A percentile compares a stretch with the other conserved stretches of the same genome.
These are phyloP conservation scores for Elaeidobius kamerunicus DNA, from an alignment of 2,888 invertebrate species.

Conservation along the genomic window DNA sequence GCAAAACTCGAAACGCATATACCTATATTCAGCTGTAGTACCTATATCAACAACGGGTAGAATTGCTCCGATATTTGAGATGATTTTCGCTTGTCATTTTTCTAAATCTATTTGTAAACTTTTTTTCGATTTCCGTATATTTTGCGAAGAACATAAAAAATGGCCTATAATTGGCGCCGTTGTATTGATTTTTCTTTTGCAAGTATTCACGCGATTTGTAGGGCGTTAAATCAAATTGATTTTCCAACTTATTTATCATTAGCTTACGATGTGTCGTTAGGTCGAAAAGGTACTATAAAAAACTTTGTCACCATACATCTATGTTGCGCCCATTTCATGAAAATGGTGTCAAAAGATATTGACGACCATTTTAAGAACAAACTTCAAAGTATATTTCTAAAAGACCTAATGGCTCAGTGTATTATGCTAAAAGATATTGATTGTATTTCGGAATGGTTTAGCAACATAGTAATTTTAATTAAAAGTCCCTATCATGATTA, in stretches of 20 bases:
- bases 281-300: not conserved
- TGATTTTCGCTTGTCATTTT: not conserved
- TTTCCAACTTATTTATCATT: conserved; percentile 4
- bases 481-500: not conserved
- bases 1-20: conserved; percentile 7
- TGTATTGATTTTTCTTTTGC: conserved; percentile 17
- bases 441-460: conserved; percentile 1
- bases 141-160: not conserved
- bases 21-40: conserved; percentile 10
- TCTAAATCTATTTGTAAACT: not conserved
- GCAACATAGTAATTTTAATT: conserved; percentile 6
- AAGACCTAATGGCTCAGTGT: conserved; percentile 7
- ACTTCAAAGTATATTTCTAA: not conserved
- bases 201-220: conserved; percentile 8
- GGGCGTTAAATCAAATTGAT: conserved; percentile 11
- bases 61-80: not conserved
- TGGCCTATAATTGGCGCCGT: not conserved
- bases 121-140: not conserved
- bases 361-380: conserved; percentile 2
- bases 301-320: conserved; percentile 6
- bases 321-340: conserved; percentile 16
- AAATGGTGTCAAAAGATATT: conserved; percentile 13
- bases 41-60: not conserved
- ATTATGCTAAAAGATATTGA: conserved; percentile 4
- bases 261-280: not conserved